Conservation (phyloP, 1,140 invertebrate species). For the Drosophila mayri region DNA sequence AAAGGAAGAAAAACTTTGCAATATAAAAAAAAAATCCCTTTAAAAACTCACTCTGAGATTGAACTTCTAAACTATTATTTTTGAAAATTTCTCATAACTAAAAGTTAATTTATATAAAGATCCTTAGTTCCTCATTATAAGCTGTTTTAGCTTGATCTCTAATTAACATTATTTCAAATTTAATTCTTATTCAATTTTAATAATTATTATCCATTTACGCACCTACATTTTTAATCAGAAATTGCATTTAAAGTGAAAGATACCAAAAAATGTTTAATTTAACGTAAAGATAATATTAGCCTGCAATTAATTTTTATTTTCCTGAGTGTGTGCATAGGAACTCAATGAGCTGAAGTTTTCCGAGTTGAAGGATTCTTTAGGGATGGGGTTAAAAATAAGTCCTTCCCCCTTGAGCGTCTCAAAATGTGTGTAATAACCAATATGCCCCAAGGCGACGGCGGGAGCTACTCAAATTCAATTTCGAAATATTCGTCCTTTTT, state of each 20-base stretch:
- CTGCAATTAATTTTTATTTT: not conserved
- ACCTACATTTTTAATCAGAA: not conserved
- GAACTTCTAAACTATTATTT: too few relatives aligned
- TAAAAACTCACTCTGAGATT: too few relatives aligned
- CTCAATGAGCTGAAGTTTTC: slow-evolving; percentile 10
- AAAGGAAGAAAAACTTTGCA: too few relatives aligned
- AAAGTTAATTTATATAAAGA: too few relatives aligned
- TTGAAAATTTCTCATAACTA: too few relatives aligned
- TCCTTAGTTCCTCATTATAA: too few relatives aligned
- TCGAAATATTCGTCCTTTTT: slow-evolving; percentile 45
- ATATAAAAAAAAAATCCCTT: too few relatives aligned
- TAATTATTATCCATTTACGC: too few relatives aligned
- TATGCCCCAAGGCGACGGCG: slow-evolving; percentile 18
- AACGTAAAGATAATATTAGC: too few relatives aligned
- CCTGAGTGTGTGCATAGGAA: slow-evolving; percentile 1
- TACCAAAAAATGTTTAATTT: not conserved
- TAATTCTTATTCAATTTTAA: too few relatives aligned
- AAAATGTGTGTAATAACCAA: slow-evolving; percentile 24
- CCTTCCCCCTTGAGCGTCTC: slow-evolving; percentile 16
- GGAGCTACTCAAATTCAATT: slow-evolving; percentile 40
- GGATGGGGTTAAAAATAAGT: slow-evolving; percentile 3
- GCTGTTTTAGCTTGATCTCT: too few relatives aligned
- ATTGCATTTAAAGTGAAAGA: not conserved
- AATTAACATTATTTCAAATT: too few relatives aligned
- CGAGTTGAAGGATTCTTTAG: slow-evolving; percentile 4